Evolutionary conservation across 2,888 invertebrate species (phyloP).

Genomic region (Coenonympha glycerion): DNA sequence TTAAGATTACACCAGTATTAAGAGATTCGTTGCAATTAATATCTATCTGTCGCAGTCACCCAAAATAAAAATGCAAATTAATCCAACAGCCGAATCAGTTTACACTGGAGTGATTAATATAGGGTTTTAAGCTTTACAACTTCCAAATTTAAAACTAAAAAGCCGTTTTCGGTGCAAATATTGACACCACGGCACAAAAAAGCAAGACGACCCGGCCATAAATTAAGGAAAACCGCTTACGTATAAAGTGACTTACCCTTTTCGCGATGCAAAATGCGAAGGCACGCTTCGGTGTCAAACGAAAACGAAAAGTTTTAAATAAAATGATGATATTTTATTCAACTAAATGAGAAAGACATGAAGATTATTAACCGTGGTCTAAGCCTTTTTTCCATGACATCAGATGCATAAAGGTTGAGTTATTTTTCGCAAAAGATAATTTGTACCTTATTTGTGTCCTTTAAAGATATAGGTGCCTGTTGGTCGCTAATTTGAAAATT

Average conservation of each 20-base stretch:
- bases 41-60: neutral
- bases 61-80: neutral
- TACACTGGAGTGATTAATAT: neutral
- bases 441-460: too few relatives aligned
- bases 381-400: too few relatives aligned
- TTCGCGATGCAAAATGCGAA: slow-evolving; percentile 2
- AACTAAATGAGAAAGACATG: neutral
- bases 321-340: neutral
- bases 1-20: too few relatives aligned
- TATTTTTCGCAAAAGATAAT: too few relatives aligned
- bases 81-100: neutral
- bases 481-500: too few relatives aligned
- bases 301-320: neutral
- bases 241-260: slow-evolving; percentile 3
- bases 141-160: slow-evolving; percentile 9
- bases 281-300: slow-evolving; percentile 5
- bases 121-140: neutral
- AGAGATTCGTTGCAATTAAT: slow-evolving; percentile 1
- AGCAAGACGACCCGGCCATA: neutral
- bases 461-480: too few relatives aligned
- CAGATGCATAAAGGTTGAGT: too few relatives aligned
- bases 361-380: neutral
- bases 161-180: slow-evolving; percentile 6
- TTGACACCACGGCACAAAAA: slow-evolving; percentile 7
- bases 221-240: slow-evolving; percentile 8